phyloP scores from a whole-genome alignment of 2,888 invertebrate species.

The Theretra japonica region DNA sequence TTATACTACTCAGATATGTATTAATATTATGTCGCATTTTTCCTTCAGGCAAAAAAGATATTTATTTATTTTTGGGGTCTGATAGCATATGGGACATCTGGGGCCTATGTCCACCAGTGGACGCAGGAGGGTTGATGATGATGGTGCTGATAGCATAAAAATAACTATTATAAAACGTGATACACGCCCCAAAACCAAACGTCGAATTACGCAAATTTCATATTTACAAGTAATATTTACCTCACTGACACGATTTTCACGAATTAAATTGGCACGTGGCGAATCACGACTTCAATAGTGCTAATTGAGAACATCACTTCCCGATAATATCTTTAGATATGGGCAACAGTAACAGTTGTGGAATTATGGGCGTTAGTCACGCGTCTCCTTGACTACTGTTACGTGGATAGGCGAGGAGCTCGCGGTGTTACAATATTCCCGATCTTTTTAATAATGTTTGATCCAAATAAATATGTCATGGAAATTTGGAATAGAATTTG shows the following conservation, averaged over 20 bases:
- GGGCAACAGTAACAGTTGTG: constrained; percentile 49
- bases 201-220: not conserved
- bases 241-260: not conserved
- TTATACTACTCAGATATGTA: no score
- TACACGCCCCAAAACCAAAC: not conserved
- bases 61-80: no score
- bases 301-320: constrained; percentile 23
- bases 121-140: no score
- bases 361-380: constrained; percentile 55
- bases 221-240: not conserved
- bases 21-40: no score
- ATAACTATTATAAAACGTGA: not conserved
- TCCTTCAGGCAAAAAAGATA: no score
- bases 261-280: not conserved
- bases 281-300: constrained; percentile 19
- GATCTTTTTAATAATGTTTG: no score
- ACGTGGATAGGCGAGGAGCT: constrained; percentile 22
- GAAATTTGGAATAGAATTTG: no score
- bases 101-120: no score
- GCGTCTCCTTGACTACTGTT: constrained; percentile 49
- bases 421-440: not conserved
- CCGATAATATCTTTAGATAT: constrained; percentile 15
- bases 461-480: no score
- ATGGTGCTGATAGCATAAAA: no score
- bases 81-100: no score